Evolutionary conservation across 2,113 vertebrate genomes (phyloP), one percentile per base, ranked within the genome.

Genomic region (Candoia aspera): DNA sequence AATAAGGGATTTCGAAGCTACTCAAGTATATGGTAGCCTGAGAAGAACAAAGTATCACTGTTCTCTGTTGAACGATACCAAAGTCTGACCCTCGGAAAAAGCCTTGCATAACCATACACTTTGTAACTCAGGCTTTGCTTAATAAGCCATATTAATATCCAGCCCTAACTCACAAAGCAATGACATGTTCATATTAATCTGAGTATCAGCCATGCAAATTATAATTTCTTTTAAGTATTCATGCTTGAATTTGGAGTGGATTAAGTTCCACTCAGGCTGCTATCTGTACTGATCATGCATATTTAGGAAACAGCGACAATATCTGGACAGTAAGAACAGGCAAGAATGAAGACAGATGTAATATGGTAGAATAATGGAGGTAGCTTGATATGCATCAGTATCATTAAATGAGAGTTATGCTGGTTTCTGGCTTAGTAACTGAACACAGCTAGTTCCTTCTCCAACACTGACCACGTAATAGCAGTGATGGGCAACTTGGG

Each of bases 81-180:
- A 73, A 29, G 33, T 53, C 49, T 24, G 21, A 37, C 29, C 84
- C 37, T 90, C 24, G 59, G 26, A 21, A 33, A 59, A 83, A 3
- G 26, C 4, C 9, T 85, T 60, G 79, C 13, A n/a, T 11, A 60
- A 90, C 15, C 57, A 60, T 49, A 46, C 9, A 53, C 68, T 26
- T 21, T 15, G 59, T 6, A 87, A 23, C 0, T 2, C 46, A 85
- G 0, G 2, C 10, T 2, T 9, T 83, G 42, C 26, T 13, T 17
- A 23, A 2, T n/a, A 21, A 42, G 57, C 4, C 13, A 11, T 0
- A 0, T 57, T 29, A 73, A 11, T 26, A 4, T 0, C 46, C 0
- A 21, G 37, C 19, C 1, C 58, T 10, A 90, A 10, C n/a, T 29
- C 5, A 0, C 11, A 37, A 19, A 8, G 9, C 62, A 89, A 21